Evolutionary conservation across 2,113 vertebrate genomes (phyloP).

Genomic region (Rostratula benghalensis): DNA sequence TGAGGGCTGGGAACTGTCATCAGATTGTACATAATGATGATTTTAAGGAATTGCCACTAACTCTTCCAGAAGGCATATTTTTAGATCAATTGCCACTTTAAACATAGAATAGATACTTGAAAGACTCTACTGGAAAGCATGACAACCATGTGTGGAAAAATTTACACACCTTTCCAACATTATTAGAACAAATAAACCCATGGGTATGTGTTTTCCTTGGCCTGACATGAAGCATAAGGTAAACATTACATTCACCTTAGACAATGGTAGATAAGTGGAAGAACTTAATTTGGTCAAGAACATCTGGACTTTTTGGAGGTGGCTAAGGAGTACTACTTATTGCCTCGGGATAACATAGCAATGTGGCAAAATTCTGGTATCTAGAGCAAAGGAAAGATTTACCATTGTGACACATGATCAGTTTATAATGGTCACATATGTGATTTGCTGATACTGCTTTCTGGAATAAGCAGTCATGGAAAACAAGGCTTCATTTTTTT

Average conservation of each 20-base stretch:
- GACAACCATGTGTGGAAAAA: not conserved
- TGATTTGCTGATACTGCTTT: not conserved
- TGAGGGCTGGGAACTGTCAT: not conserved
- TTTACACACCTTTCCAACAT: not conserved
- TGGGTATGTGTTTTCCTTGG: not conserved
- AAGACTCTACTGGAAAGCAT: not conserved
- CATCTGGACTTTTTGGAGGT: not conserved
- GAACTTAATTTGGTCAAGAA: not conserved
- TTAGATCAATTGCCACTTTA: not conserved
- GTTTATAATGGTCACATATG: not conserved
- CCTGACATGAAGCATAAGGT: not conserved
- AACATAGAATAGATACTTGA: not conserved
- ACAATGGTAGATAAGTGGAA: not conserved
- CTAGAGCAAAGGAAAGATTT: not conserved
- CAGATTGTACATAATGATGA: rapidly evolving
- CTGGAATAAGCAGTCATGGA: not conserved
- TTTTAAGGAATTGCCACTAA: not conserved
- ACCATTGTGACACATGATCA: rapidly evolving
- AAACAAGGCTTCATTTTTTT: not conserved
- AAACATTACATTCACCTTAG: not conserved
- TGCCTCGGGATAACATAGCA: not conserved
- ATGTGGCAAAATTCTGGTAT: not conserved
- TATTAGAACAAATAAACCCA: not conserved
- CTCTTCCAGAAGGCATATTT: not conserved
- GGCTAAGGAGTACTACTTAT: not conserved